Evolutionary conservation across 2,113 vertebrate species (phyloP), one percentile per base, ranked within the genome.

Genomic region (Okapia johnstoni): DNA sequence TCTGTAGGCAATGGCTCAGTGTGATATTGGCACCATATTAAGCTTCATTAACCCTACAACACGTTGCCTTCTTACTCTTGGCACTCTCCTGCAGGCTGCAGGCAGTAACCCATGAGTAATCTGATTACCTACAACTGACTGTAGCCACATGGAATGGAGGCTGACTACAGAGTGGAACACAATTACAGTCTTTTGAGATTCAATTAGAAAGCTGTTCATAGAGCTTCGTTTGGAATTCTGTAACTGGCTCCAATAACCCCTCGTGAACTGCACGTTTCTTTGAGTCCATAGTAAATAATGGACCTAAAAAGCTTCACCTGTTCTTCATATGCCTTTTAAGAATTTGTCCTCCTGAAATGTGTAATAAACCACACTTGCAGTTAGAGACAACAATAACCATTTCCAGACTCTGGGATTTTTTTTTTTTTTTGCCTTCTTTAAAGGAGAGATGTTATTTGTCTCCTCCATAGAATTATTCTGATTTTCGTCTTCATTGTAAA

Each of bases 11-110:
- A 98, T 98, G 98, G 98, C 98, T 98, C 98, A 98, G 98, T 98
- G 97, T 98, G 99, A 98, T 98, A 98, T 97, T 99, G 99, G 99
- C 99, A 99, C 98, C 94, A 85, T 12, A 98, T 98, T 97, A 98
- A 98, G 98, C 98, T 99, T 98, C 98, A 99, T 99, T 99, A 99
- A 99, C 99, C 99, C 98, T 98, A 98, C 98, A 98, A 98, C 98
- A 95, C 97, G 98, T 98, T 99, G 98, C 95, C 94, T 97, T 97
- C 99, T 98, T 98, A 83, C 98, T 98, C 97, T 98, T 99, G 99
- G 99, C 98, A 97, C 97, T 63, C 76, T 94, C 98, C 95, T 92
- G 98, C 98, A 97, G 98, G 98, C 98, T 98, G 90, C 98, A 98
- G 98, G 98, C 98, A 97, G 98, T 96, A 99, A 99, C 99, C 99